Evolutionary conservation across 2,797 vertebrate genomes (phyloP), one percentile per base, ranked within the genome.

Genomic region (Distichodus sexfasciatus): DNA sequence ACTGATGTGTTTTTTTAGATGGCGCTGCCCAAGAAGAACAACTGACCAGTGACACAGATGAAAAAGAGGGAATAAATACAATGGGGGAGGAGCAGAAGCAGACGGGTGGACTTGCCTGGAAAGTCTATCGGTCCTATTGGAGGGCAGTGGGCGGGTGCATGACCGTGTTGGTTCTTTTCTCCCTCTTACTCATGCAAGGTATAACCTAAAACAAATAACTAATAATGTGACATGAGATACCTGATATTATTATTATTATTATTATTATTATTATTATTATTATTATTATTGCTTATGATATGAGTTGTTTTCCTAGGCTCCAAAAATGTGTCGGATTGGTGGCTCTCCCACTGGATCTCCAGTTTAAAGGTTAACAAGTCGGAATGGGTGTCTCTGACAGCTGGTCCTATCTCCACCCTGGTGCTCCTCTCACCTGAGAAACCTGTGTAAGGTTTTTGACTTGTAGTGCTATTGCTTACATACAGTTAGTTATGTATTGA

Each of bases 121-220:
- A 76, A 0, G 94, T 99, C 8, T 99, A 98, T 83, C 78, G 14
- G 35, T 87, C 92, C 0, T 99, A 98, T 80, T 96, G 95, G 94
- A 74, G 69, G 6, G 92, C 97, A 9, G 79, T 95, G 76, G 95
- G 96, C 12, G 70, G 83, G 19, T 84, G 79, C 9, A 69, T 97
- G 79, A 90, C 92, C 0, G 19, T 87, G 2, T 90, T 87, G 58
- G 80, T 96, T 76, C 83, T 98, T 26, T 58, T 91, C 59, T 91
- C 92, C 0, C 86, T 98, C 70, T 72, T 98, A 7, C 86, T 98
- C 57, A 98, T 98, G 97, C 97, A 99, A 94, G 96, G 97, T 98
- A 76, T 83, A 46, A 12, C 55, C 28, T 24, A 3, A 48, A 33
- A 60, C 14, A 43, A 41, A 24, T 28, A 41, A 15, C 11, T 17